A percentile compares a stretch with the other conserved stretches of the same genome.
Conservation (phyloP, 1,140 invertebrate species). For the Nasonia vitripennis region DNA sequence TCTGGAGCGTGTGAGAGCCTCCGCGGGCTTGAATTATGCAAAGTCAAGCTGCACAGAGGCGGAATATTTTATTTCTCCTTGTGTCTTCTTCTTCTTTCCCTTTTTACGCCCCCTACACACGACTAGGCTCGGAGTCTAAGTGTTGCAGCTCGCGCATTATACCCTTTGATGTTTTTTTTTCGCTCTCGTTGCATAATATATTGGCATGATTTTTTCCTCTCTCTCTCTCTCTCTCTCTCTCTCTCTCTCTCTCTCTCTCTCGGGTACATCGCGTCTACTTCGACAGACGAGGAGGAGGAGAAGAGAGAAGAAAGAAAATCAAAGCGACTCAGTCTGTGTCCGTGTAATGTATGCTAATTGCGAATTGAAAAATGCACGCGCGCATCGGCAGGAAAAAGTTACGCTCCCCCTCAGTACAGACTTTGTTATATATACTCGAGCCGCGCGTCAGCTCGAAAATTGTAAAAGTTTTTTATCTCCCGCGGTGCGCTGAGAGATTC, state of each 20-base stretch:
- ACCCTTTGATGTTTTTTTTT: background rate
- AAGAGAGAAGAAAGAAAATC: no score
- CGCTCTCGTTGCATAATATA: background rate
- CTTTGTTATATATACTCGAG: background rate
- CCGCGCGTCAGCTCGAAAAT: constrained; percentile 47
- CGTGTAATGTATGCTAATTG: background rate
- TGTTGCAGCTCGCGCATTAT: background rate
- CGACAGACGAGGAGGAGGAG: no score
- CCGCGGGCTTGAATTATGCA: constrained; percentile 43
- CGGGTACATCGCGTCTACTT: no score
- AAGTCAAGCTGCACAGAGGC: constrained; percentile 29
- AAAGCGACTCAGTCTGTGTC: no score
- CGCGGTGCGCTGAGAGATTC: background rate
- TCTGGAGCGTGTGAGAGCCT: constrained; percentile 29
- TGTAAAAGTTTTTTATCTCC: constrained; percentile 47
- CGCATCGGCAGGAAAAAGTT: background rate
- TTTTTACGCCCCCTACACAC: background rate
- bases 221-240: background rate
- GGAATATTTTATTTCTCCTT: constrained; percentile 40
- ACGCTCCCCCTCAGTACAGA: background rate
- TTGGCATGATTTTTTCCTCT: background rate
- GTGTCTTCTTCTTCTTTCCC: background rate
- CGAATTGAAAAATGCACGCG: background rate
- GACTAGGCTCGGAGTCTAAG: background rate
- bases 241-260: background rate